Base-by-base conservation (phyloP, 2,888 invertebrate species). In the Caenorhabditis plicata region DNA sequence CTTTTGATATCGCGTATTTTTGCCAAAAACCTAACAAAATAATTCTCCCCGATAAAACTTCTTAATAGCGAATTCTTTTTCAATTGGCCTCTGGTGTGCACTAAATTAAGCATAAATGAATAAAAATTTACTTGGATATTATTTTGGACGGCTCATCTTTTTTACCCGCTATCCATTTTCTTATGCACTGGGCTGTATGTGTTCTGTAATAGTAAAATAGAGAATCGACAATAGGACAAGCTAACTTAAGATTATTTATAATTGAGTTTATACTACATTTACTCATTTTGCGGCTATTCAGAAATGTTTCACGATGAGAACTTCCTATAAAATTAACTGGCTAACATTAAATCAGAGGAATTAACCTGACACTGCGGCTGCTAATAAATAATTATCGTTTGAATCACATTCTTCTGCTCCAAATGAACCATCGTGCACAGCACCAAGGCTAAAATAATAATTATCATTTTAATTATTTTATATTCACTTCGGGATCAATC, bases 391-490 rank as follows among this genome's bases (percentile, higher is more conserved):
- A 47, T 78, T 78, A 31, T 65, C 49, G 8, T 49, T 42, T 1
- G 71, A 60, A 26, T 61, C 50, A 43, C 78, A 78, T 1, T 64
- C 56, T n/a, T 49, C 48, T 7, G 64, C 71, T 22, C 65, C 65
- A 27, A 43, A 48, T 11, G 65, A 44, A 2, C 76, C 75, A 46
- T 78, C 78, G 44, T 78, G 78, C 17, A 65, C 70, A 2, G 78
- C 73, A 3, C 78, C 78, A 8, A 78, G 61, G 33, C 77, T 77
- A 51, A 27, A 68, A 49, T 15, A 38, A 13, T 15, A 32, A 23
- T 29, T 15, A 7, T 36, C 22, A 11, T 9, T 44, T 17, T 26
- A 17, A 22, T 25, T 23, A 20, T 32, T 13, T 20, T n/a, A n/a
- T n/a, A n/a, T n/a, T n/a, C n/a, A n/a, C n/a, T n/a, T n/a, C n/a